Conservation (phyloP, 1,140 invertebrate species). For the Atta texana region DNA sequence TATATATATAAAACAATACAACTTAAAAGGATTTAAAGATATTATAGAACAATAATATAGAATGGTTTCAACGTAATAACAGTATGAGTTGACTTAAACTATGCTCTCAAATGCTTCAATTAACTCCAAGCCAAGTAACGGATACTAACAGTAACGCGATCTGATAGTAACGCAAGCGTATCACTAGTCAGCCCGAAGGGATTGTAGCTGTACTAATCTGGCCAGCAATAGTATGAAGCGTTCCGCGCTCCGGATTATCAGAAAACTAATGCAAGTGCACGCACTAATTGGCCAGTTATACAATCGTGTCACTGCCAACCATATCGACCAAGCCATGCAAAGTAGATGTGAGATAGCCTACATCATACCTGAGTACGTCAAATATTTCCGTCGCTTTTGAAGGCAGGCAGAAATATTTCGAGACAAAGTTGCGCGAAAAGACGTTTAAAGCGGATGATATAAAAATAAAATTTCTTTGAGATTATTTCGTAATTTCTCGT, state of each 20-base stretch:
- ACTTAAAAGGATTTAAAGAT: not conserved
- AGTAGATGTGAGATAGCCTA: no score
- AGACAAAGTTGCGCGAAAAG: not conserved
- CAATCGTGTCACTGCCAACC: not conserved
- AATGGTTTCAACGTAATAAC: not conserved
- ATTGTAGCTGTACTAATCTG: not conserved
- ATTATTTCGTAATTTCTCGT: constrained; percentile 3
- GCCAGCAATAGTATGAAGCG: not conserved
- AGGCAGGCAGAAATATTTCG: not conserved
- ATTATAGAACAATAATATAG: not conserved
- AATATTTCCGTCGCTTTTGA: constrained; percentile 7
- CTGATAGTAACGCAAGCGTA: not conserved
- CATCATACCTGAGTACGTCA: not conserved
- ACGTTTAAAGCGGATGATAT: not conserved
- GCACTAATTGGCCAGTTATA: not conserved
- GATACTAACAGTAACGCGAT: constrained; percentile 19
- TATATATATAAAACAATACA: not conserved
- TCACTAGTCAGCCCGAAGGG: not conserved
- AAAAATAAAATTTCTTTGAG: not conserved
- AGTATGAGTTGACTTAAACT: constrained; percentile 1
- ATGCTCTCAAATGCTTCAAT: not conserved
- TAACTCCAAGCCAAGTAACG: constrained; percentile 24
- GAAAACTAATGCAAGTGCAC: not conserved
- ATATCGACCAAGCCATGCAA: not conserved
- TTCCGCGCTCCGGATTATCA: not conserved